These are phyloP conservation scores for Sapayoa aenigma DNA, from an alignment of 2,113 vertebrate genomes.

Conservation along the genomic window DNA sequence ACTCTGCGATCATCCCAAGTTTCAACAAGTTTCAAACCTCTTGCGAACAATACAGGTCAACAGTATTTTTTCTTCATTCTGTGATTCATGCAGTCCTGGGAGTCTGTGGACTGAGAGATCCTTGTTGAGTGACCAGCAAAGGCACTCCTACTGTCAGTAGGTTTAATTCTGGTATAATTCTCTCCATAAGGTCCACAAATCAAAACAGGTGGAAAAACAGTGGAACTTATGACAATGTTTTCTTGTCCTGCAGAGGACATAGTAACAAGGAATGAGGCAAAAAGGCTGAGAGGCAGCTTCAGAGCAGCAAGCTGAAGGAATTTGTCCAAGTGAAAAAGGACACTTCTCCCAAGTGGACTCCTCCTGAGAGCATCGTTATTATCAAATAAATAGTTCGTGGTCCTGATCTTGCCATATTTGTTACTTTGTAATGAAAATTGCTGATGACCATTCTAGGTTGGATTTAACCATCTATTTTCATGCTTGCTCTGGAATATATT, in stretches of 20 bases:
- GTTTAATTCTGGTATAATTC: background rate
- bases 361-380: background rate
- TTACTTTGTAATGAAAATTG: background rate
- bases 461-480: background rate
- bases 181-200: background rate
- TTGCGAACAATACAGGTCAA: background rate
- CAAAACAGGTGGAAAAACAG: background rate
- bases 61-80: background rate
- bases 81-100: background rate
- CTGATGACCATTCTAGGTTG: background rate
- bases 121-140: background rate
- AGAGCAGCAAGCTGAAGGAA: background rate
- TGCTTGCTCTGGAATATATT: background rate
- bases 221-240: background rate
- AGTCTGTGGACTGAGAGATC: background rate
- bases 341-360: background rate
- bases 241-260: background rate
- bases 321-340: background rate
- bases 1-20: background rate
- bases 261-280: background rate
- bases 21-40: background rate
- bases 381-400: background rate
- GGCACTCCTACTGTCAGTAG: background rate
- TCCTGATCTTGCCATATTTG: background rate
- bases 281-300: background rate